Conservation (phyloP, 1,140 invertebrate genomes). For the Holcopasites calliopsidis region DNA sequence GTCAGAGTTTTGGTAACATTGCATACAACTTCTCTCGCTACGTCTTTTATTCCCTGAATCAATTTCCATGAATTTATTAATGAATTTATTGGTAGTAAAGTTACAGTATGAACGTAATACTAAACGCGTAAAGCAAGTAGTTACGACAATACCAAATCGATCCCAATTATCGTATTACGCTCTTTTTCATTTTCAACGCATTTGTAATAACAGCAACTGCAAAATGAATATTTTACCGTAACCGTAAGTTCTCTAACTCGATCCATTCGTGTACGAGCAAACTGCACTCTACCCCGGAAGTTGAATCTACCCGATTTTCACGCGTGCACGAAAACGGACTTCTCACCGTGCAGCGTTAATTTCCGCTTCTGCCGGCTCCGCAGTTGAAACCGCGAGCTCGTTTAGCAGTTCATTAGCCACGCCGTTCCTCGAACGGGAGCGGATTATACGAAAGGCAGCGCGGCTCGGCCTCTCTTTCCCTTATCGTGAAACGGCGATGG, state of each 20-base stretch:
- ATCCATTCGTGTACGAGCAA: neutral
- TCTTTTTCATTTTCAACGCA: too few species aligned
- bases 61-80: too few species aligned
- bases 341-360: conserved; percentile 49
- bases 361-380: conserved; percentile 47
- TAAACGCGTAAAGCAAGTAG: too few species aligned
- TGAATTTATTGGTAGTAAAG: too few species aligned
- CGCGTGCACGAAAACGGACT: conserved; percentile 7
- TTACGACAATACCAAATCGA: too few species aligned
- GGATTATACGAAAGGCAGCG: conserved; percentile 53
- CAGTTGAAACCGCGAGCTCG: conserved; percentile 53
- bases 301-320: neutral
- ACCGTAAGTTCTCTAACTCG: neutral
- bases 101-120: too few species aligned
- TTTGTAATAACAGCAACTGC: too few species aligned
- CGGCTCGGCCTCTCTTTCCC: neutral
- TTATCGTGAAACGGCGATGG: conserved; percentile 39
- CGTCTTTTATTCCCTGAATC: too few species aligned
- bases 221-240: too few species aligned
- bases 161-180: too few species aligned
- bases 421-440: conserved; percentile 40
- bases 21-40: too few species aligned
- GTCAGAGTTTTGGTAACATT: too few species aligned
- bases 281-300: neutral
- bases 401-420: conserved; percentile 64